Conservation (phyloP, 2,797 vertebrate genomes). For the Tympanoctomys barrerae region DNA sequence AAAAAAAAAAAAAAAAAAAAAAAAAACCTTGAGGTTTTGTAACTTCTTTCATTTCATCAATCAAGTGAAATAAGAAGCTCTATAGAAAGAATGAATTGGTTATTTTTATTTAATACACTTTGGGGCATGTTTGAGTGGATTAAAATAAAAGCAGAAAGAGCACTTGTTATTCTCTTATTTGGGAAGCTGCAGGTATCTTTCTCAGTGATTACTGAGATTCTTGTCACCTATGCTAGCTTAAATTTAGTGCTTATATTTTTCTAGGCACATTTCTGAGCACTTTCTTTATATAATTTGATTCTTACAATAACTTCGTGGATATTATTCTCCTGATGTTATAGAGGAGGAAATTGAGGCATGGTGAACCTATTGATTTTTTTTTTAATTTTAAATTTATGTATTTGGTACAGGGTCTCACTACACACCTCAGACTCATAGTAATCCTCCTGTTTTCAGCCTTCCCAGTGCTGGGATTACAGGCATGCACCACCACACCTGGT, state of each 20-base stretch:
- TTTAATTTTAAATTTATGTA: too few relatives aligned
- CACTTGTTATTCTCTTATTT: background rate
- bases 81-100: constrained; percentile 24
- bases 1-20: background rate
- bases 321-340: background rate
- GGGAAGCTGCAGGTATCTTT: background rate
- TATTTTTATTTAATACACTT: constrained; percentile 58
- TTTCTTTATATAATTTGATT: background rate
- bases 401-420: too few relatives aligned
- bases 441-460: too few relatives aligned
- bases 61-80: constrained; percentile 46
- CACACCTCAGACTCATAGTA: too few relatives aligned
- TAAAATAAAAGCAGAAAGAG: constrained; percentile 33
- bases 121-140: constrained; percentile 35
- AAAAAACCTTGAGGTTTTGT: background rate
- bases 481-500: too few relatives aligned
- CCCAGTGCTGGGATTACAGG: too few relatives aligned
- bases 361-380: background rate
- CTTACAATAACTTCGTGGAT: rapidly evolving
- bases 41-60: constrained; percentile 8
- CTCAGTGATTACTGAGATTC: background rate
- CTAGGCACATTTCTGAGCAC: background rate
- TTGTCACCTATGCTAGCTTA: background rate
- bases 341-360: background rate
- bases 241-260: rapidly evolving